Conservation (phyloP, 2,797 vertebrate genomes). For the Cyprinodon diabolis region DNA sequence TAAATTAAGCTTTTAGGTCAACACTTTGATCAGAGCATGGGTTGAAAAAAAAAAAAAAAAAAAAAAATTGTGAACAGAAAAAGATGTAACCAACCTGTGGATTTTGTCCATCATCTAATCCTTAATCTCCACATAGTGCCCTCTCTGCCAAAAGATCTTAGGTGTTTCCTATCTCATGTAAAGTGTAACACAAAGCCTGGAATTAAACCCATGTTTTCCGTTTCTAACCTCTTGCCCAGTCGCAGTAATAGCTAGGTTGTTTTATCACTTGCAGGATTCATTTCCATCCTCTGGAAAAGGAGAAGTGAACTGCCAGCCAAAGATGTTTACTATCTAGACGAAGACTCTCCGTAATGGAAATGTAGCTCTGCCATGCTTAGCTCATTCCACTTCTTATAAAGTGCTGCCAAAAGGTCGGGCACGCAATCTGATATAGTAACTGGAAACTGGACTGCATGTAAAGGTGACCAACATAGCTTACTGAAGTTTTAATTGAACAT, state of each 20-base stretch:
- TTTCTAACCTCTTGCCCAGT: constrained; percentile 44
- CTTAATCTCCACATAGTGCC: neutral
- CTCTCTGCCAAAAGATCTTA: neutral
- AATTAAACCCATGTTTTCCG: constrained; percentile 24
- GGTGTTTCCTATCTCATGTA: neutral
- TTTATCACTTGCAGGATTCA: constrained; percentile 48
- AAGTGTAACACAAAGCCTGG: constrained; percentile 12
- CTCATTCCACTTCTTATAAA: constrained; percentile 43
- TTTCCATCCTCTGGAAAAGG: constrained; percentile 51
- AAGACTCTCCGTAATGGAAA: constrained; percentile 42
- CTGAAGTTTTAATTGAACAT: constrained; percentile 55
- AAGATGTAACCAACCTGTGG: neutral
- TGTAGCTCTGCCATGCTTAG: constrained; percentile 43
- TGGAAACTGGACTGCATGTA: constrained; percentile 31
- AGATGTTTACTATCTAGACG: constrained; percentile 43
- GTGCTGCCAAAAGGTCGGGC: constrained; percentile 52
- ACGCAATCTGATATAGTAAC: constrained; percentile 46
- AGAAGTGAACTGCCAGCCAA: constrained; percentile 34
- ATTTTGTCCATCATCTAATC: neutral
- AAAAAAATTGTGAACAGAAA: neutral
- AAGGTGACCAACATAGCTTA: constrained; percentile 49
- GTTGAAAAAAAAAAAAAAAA: no score
- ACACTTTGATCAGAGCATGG: neutral
- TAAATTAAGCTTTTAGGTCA: neutral
- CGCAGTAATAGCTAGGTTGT: constrained; percentile 23